phyloP scores from a whole-genome alignment of 1,140 invertebrate species.

The Leptinotarsa texana region DNA sequence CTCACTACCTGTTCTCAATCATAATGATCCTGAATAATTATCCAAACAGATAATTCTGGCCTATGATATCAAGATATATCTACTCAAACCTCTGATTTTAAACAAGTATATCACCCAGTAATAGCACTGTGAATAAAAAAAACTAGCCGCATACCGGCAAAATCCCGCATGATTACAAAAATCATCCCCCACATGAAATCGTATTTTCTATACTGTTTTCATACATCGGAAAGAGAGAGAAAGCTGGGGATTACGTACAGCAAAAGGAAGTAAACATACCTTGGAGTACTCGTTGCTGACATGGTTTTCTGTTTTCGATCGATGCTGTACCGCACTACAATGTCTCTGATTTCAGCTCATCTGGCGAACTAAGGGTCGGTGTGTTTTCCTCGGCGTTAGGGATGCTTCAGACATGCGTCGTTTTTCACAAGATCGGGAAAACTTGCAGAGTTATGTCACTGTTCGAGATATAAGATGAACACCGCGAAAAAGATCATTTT shows the following conservation, averaged over 20 bases:
- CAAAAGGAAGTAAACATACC: conserved; percentile 13
- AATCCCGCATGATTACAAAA: background rate
- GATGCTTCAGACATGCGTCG: conserved; percentile 2
- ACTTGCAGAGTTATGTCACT: background rate
- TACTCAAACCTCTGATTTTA: too few relatives aligned
- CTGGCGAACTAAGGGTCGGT: conserved; percentile 8
- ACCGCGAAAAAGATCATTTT: too few relatives aligned
- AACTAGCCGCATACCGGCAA: background rate
- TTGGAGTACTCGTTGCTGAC: conserved; percentile 13
- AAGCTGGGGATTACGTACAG: background rate
- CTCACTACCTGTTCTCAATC: too few relatives aligned
- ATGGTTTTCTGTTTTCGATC: conserved; percentile 1
- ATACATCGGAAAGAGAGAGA: background rate
- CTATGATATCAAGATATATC: too few relatives aligned
- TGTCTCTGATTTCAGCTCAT: background rate
- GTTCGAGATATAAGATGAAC: too few relatives aligned
- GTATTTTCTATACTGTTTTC: background rate
- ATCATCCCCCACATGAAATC: background rate
- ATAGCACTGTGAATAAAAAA: too few relatives aligned
- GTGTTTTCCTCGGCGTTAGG: background rate
- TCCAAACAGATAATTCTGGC: too few relatives aligned
- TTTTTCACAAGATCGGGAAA: background rate
- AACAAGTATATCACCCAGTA: too few relatives aligned
- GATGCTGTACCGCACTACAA: background rate
- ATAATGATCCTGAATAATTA: too few relatives aligned